Percentiles rank a stretch among this genome's conserved stretches.
phyloP scores from a whole-genome alignment of 1,140 invertebrate genomes.

The Penaeus vannamei region DNA sequence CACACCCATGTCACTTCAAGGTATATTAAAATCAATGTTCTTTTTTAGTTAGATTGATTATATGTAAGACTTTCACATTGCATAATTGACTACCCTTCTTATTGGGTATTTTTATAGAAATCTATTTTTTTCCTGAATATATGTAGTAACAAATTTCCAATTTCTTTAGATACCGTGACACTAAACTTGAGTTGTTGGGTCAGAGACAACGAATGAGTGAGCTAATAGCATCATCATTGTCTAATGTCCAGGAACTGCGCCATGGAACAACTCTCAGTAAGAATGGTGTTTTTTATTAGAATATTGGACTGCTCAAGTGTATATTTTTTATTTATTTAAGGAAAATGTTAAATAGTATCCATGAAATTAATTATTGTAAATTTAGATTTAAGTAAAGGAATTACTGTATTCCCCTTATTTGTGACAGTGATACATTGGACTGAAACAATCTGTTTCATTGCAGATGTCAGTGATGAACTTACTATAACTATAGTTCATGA shows the following conservation, averaged over 20 bases:
- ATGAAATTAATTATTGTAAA: too few species aligned
- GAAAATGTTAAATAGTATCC: too few species aligned
- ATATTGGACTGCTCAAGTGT: not conserved
- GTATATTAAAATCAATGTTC: not conserved
- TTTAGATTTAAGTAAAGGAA: too few species aligned
- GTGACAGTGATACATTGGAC: too few species aligned
- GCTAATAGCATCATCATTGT: constrained; percentile 53
- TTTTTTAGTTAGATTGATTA: too few species aligned
- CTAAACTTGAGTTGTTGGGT: constrained; percentile 51
- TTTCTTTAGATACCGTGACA: constrained; percentile 45
- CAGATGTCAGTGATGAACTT: constrained; percentile 59
- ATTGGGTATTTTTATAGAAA: not conserved
- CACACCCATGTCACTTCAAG: constrained; percentile 52
- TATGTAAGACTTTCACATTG: too few species aligned
- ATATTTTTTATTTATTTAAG: not conserved
- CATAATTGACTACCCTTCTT: too few species aligned
- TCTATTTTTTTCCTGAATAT: not conserved
- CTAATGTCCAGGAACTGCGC: constrained; percentile 47
- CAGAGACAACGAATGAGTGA: constrained; percentile 58
- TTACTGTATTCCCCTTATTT: too few species aligned
- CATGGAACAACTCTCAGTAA: constrained; percentile 54
- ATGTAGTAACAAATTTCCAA: not conserved
- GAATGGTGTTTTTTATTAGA: not conserved
- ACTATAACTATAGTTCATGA: constrained; percentile 60
- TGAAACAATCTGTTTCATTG: not conserved